phyloP scores from a whole-genome alignment of 1,140 invertebrate genomes.

The Parapsyche elsis region DNA sequence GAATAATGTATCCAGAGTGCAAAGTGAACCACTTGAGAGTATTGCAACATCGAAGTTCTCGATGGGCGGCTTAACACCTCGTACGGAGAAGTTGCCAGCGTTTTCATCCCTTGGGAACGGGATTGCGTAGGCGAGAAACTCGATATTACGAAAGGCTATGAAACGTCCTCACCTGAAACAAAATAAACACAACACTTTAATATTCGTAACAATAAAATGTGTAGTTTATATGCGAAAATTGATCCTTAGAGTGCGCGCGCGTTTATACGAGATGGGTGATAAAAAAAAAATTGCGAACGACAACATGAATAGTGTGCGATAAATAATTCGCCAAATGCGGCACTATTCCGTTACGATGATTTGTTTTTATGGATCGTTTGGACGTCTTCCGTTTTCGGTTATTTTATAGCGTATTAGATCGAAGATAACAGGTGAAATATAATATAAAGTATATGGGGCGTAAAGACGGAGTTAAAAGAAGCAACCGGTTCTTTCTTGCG shows the following conservation, averaged over 20 bases:
- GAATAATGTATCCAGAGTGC: slow-evolving; percentile 9
- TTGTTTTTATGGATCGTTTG: neutral
- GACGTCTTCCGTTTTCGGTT: neutral
- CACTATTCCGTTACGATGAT: neutral
- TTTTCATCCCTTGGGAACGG: neutral
- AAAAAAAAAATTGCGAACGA: neutral
- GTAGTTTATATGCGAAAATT: no score
- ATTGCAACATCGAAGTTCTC: slow-evolving; percentile 8
- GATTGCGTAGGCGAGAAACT: neutral
- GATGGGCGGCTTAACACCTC: slow-evolving; percentile 26
- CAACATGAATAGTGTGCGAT: neutral
- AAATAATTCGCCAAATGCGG: neutral
- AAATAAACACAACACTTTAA: slow-evolving; percentile 19
- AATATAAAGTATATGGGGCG: slow-evolving; percentile 2
- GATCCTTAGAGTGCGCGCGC: no score
- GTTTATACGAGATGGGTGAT: neutral
- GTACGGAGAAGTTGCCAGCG: slow-evolving; percentile 17
- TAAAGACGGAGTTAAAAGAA: slow-evolving; percentile 12
- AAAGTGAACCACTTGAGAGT: slow-evolving; percentile 5
- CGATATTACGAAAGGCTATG: neutral
- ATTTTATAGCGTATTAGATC: neutral
- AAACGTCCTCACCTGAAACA: slow-evolving; percentile 17
- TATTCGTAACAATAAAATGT: no score
- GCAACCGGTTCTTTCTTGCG: slow-evolving; percentile 3
- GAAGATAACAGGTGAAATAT: slow-evolving; percentile 11